Evolutionary conservation across 2,113 vertebrate genomes (phyloP).

Genomic region (Tachysurus vachellii): DNA sequence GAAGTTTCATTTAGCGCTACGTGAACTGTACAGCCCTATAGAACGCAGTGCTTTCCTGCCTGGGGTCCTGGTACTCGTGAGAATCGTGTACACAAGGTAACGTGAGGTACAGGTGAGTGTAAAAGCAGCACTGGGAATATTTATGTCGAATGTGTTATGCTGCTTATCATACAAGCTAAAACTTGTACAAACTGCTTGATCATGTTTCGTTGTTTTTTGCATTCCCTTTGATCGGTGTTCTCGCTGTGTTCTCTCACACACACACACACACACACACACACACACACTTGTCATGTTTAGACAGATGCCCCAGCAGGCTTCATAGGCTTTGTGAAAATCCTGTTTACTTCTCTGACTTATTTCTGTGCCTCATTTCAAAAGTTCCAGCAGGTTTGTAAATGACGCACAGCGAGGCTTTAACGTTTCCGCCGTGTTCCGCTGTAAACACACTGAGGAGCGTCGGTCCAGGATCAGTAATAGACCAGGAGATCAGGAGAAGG

Average conservation of each 20-base stretch:
- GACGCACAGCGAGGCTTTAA: not conserved
- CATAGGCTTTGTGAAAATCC: not conserved
- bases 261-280: too few relatives aligned
- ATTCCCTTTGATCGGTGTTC: not conserved
- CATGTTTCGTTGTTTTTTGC: not conserved
- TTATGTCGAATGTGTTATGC: not conserved
- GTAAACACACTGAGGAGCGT: too few relatives aligned
- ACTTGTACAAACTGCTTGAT: slow-evolving; percentile 5
- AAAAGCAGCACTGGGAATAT: not conserved
- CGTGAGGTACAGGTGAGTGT: not conserved
- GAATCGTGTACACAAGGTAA: not conserved
- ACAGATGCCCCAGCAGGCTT: slow-evolving; percentile 20
- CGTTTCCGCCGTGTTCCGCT: not conserved
- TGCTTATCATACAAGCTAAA: not conserved
- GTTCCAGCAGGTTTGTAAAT: not conserved
- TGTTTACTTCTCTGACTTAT: not conserved
- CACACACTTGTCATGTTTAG: slow-evolving; percentile 18
- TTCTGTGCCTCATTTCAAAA: not conserved
- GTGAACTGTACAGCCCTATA: not conserved
- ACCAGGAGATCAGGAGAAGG: not conserved
- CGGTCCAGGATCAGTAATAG: not conserved
- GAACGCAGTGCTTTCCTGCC: not conserved
- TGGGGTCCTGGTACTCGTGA: not conserved
- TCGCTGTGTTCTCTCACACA: not conserved
- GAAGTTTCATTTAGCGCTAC: not conserved